phyloP scores from a whole-genome alignment of 2,797 vertebrate genomes.

The Alosa sapidissima region DNA sequence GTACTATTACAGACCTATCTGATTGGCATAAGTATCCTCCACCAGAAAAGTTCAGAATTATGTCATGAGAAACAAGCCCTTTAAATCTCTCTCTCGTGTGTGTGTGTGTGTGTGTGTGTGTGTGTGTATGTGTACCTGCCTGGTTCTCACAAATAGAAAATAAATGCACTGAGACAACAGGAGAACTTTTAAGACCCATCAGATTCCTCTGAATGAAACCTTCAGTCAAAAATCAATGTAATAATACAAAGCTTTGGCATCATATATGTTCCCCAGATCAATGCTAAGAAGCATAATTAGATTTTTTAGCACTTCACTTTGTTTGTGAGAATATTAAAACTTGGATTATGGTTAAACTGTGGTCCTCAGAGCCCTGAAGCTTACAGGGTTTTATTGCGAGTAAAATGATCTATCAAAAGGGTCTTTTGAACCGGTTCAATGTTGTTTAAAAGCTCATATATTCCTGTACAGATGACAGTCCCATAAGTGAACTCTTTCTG shows the following conservation, averaged over 20 bases:
- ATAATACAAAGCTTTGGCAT: conserved; percentile 22
- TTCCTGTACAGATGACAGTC: background rate
- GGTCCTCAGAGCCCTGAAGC: conserved; percentile 9
- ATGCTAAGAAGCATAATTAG: conserved; percentile 25
- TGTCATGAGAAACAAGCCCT: conserved; percentile 3
- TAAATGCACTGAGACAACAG: conserved; percentile 24
- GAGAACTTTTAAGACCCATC: conserved; percentile 38
- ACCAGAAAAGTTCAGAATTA: background rate
- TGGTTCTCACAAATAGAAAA: conserved; percentile 17
- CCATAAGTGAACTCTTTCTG: background rate
- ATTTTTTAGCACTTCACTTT: conserved; percentile 12
- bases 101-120: conserved; percentile 12
- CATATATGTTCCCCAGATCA: conserved; percentile 11
- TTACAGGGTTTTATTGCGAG: conserved; percentile 39
- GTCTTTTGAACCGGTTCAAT: background rate
- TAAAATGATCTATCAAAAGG: conserved; percentile 27
- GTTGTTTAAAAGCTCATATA: background rate
- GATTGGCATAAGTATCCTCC: background rate
- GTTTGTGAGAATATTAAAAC: conserved; percentile 23
- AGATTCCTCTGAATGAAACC: conserved; percentile 24
- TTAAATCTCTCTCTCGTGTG: conserved; percentile 21
- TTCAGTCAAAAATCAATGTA: conserved; percentile 35
- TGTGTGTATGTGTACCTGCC: background rate
- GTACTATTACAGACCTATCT: background rate
- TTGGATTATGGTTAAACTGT: conserved; percentile 31